Evolutionary conservation across 2,888 invertebrate genomes (phyloP), one percentile per base, ranked within the genome.

Genomic region (Micropterix aruncella): DNA sequence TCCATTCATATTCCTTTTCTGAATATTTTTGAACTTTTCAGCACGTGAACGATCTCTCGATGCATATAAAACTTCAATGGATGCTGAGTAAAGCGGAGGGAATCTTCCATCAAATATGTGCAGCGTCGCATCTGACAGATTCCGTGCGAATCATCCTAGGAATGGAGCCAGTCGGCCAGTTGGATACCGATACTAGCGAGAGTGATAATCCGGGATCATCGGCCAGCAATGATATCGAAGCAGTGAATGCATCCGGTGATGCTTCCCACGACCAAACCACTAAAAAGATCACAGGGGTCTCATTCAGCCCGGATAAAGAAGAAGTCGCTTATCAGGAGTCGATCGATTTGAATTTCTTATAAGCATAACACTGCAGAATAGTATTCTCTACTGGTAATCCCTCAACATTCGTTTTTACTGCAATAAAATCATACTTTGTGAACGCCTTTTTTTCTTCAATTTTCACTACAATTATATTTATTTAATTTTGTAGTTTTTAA

Each of bases 1-100:
- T n/a, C n/a, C n/a, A n/a, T n/a, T n/a, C n/a, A n/a, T n/a, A n/a
- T n/a, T n/a, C n/a, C n/a, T n/a, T n/a, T n/a, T n/a, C n/a, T n/a
- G n/a, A n/a, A n/a, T 27, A 27, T 15, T 38, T 40, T 52, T 38
- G 19, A 41, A 52, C 48, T 54, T 75, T 73, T 7, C 66, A 93
- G 91, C 94, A 97, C 60, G 86, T 97, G 49, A 99, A 99, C 66
- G 96, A 97, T 60, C 68, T 97, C 50, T 87, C 91, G 9, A 80
- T 88, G 61, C 79, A 83, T 50, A 80, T 97, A 41, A 83, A 94
- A 57, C 72, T 97, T 5, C 81, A 86, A 47, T 75, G 79, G 51
- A 84, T 86, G 41, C 65, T 97, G 17, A 82, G 83, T 53, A 79
- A 81, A 47, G 95, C 96, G 0, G 96, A 97, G 64, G 89, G 88